Evolutionary conservation across 1,140 invertebrate species (phyloP), one percentile per base, ranked within the genome.

Genomic region (Agrypnia vestita): DNA sequence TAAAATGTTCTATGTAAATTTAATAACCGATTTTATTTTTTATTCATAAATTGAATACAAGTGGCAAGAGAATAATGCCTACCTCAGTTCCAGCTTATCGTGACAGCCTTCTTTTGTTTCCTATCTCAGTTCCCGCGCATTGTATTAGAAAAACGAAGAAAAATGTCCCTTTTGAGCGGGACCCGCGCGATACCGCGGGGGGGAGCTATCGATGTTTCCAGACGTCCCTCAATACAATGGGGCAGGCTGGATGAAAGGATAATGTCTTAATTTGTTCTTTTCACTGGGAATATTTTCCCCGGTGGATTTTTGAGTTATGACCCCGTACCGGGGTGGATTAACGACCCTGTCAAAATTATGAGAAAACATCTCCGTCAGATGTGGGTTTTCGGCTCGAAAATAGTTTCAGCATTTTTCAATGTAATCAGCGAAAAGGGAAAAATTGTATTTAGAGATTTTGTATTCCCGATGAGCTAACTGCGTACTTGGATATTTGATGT

Each of bases 251-350:
- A 64, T 64, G 61, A 64, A 64, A 43, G 35, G 61, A 64, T 64
- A 35, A 64, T 64, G 61, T 64, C 61, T 64, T 64, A 64, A 64
- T 64, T 64, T 64, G 35, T 64, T 64, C 35, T 64, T 7, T 64
- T 64, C 35, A 25, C 55, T 3, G 25, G 35, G 13, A 35, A 64
- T 13, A 51, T 64, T 43, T 64, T 64, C 4, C 61, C 19, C 35
- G 35, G 61, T 64, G 19, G 19, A 21, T 61, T 64, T 64, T 64
- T 64, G 19, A 64, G 19, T 35, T 35, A 64, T 64, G 35, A 64
- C 25, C 4, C 61, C 9, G 35, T 35, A 19, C n/a, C 9, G 11
- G 25, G 13, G 61, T 21, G n/a, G 35, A 64, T 64, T 64, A 64
- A 64, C 25, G 61, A 64, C n/a, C 21, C 61, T 64, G 61, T 64